Percentiles rank a stretch among this genome's conserved stretches.
Conservation (phyloP, 2,888 invertebrate genomes). For the Prosopocoilus inquinatus region DNA sequence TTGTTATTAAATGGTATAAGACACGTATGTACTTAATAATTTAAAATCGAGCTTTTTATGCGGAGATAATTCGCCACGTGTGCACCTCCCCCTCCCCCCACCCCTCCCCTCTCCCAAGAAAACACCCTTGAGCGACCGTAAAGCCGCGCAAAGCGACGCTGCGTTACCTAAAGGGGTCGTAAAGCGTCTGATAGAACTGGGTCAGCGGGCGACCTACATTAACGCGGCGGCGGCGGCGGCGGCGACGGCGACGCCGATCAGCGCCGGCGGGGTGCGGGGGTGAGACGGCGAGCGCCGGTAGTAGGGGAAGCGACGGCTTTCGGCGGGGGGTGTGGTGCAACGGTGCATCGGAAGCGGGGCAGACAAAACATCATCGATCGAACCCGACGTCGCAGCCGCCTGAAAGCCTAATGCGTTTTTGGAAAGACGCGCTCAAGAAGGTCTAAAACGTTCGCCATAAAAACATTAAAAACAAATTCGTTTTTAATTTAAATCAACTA, state of each 20-base stretch:
- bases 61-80: slow-evolving; percentile 10
- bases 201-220: slow-evolving; percentile 36
- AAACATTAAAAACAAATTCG: too few relatives aligned
- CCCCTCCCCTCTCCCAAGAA: slow-evolving; percentile 2
- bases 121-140: slow-evolving; percentile 13
- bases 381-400: slow-evolving; percentile 24
- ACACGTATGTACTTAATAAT: too few relatives aligned
- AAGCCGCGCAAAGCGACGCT: slow-evolving; percentile 26
- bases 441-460: slow-evolving; percentile 3
- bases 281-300: slow-evolving; percentile 20
- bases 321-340: slow-evolving; percentile 20
- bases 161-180: slow-evolving; percentile 38
- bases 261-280: slow-evolving; percentile 24
- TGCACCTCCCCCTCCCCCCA: not conserved
- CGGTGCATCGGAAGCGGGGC: slow-evolving; percentile 37
- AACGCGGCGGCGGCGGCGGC: slow-evolving; percentile 27
- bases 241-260: slow-evolving; percentile 31
- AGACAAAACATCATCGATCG: slow-evolving; percentile 38
- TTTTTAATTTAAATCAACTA: too few relatives aligned
- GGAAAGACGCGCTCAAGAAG: slow-evolving; percentile 9
- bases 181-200: slow-evolving; percentile 37
- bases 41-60: not conserved
- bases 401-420: slow-evolving; percentile 31
- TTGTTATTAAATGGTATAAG: too few relatives aligned
- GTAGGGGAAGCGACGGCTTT: slow-evolving; percentile 19